phyloP scores from a whole-genome alignment of 2,888 invertebrate species.

The Mamestra brassicae region DNA sequence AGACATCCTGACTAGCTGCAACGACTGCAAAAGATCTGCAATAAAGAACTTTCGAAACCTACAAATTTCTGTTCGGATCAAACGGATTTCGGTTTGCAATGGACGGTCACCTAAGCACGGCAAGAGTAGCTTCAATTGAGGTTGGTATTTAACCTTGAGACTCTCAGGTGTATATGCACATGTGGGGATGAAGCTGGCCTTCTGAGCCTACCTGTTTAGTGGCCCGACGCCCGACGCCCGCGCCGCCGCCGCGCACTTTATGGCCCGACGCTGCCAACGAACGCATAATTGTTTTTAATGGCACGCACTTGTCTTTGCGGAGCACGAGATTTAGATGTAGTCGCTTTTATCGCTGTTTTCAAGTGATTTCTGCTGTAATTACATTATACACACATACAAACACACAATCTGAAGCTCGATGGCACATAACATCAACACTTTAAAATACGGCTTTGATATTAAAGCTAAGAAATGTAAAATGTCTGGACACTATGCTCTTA shows the following conservation, averaged over 20 bases:
- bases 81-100: no score
- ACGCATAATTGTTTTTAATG: constrained; percentile 66
- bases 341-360: constrained; percentile 31
- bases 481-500: not conserved
- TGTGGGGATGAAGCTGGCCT: not conserved
- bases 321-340: constrained; percentile 39
- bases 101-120: no score
- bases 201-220: not conserved
- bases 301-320: constrained; percentile 56
- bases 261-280: constrained; percentile 61
- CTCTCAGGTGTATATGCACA: no score
- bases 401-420: not conserved
- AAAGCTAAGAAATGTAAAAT: not conserved
- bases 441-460: not conserved
- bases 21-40: no score
- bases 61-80: no score
- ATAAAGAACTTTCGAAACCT: no score
- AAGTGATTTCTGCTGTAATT: constrained; percentile 19
- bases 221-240: constrained; percentile 12
- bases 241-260: constrained; percentile 51
- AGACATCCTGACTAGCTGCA: no score
- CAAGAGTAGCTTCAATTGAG: no score
- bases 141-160: no score
- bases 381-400: not conserved
- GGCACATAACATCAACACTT: not conserved